phyloP scores from a whole-genome alignment of 2,888 invertebrate species.

The Selenia dentaria region DNA sequence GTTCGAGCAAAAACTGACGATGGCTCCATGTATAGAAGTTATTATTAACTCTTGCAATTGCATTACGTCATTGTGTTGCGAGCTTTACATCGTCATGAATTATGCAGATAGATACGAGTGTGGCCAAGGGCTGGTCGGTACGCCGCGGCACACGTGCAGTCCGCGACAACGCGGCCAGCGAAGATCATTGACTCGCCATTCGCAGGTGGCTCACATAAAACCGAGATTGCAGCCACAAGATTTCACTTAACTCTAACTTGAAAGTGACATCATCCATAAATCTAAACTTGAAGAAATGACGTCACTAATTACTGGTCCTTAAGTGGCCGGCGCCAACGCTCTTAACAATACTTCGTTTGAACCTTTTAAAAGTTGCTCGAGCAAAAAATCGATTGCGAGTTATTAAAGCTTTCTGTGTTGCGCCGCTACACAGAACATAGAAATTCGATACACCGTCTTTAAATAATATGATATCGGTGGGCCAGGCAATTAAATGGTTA shows the following conservation, averaged over 20 bases:
- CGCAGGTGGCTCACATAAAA: constrained; percentile 42
- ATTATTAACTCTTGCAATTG: constrained; percentile 15
- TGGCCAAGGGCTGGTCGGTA: constrained; percentile 17
- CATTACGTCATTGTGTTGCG: constrained; percentile 17
- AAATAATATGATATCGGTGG: constrained; percentile 25
- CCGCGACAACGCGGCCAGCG: constrained; percentile 21
- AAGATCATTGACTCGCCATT: constrained; percentile 50
- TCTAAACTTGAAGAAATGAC: constrained; percentile 23
- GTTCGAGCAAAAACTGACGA: constrained; percentile 1
- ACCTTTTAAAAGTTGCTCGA: constrained; percentile 28
- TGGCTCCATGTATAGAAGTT: constrained; percentile 8
- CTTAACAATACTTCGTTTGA: constrained; percentile 29
- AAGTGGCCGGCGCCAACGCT: constrained; percentile 29
- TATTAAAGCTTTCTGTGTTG: constrained; percentile 19
- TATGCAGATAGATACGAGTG: constrained; percentile 25
- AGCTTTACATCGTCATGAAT: constrained; percentile 19
- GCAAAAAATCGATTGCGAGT: constrained; percentile 34
- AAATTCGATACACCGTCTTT: constrained; percentile 27
- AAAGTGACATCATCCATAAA: constrained; percentile 26
- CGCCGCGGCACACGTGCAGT: constrained; percentile 21
- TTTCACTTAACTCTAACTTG: constrained; percentile 26
- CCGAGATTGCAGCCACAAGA: constrained; percentile 35
- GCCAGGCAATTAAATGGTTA: constrained; percentile 26
- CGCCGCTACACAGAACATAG: constrained; percentile 24
- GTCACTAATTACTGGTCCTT: constrained; percentile 32